phyloP scores from a whole-genome alignment of 1,140 invertebrate genomes.

The Drosophila lacertosa region DNA sequence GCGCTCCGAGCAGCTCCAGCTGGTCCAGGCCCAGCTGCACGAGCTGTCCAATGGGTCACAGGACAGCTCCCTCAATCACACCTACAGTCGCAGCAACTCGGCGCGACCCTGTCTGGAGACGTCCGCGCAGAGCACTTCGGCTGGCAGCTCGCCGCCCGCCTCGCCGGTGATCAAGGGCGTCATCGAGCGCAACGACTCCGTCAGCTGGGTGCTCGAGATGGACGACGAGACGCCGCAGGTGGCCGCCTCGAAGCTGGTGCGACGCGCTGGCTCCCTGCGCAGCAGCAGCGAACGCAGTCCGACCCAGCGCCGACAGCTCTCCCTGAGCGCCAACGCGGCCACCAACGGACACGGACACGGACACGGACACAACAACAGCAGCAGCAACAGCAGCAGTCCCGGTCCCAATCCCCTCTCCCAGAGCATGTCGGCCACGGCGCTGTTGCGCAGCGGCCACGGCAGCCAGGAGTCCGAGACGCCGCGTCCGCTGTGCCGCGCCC shows the following conservation, averaged over 20 bases:
- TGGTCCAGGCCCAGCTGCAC: conserved; percentile 64
- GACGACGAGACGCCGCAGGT: conserved; percentile 88
- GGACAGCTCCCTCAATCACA: conserved; percentile 31
- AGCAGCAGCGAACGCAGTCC: conserved; percentile 71
- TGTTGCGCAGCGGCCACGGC: conserved; percentile 54
- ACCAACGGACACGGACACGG: conserved; percentile 7
- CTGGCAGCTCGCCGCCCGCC: conserved; percentile 85
- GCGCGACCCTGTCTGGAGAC: neutral
- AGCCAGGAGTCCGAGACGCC: conserved; percentile 34
- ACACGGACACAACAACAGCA: too few relatives aligned
- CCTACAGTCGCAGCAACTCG: conserved; percentile 34
- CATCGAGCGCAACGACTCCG: conserved; percentile 92
- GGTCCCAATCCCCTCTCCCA: conserved; percentile 84
- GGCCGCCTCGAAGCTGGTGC: conserved; percentile 86
- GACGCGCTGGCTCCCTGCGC: conserved; percentile 86
- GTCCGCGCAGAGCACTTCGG: conserved; percentile 8
- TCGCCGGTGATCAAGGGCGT: conserved; percentile 90
- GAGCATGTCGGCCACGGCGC: conserved; percentile 85
- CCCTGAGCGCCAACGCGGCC: conserved; percentile 59
- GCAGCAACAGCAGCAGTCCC: conserved; percentile 6
- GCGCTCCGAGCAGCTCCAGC: conserved; percentile 85
- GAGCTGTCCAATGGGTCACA: conserved; percentile 49
- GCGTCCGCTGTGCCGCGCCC: conserved; percentile 56
- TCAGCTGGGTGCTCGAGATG: conserved; percentile 92
- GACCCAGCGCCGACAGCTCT: conserved; percentile 82